Base-by-base conservation (phyloP, 2,113 vertebrate genomes). In the Vulpes ferrilata region DNA sequence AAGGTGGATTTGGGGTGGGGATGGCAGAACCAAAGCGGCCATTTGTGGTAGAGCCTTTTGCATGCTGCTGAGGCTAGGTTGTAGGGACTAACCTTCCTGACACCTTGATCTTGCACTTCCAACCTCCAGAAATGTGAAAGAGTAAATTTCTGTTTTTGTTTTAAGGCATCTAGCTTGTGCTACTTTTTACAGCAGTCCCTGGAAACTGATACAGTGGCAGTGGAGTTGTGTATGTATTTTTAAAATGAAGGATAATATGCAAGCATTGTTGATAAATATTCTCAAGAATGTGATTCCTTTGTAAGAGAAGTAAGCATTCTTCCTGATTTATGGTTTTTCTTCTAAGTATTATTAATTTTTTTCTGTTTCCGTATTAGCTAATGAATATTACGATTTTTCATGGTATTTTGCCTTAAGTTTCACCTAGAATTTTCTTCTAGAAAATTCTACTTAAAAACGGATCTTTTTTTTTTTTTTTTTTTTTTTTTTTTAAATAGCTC, bases 331-430 rank as follows among this genome's bases (percentile, higher is more conserved):
- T 67, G 19, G 59, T 48, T n/a, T 35, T 65, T 78, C 25, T 51
- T 35, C 59, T 38, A 55, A 25, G 0, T 27, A 1, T 78, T 38
- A 32, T 23, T 25, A 62, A 6, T 76, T 38, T 74, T 76, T 25
- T 53, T 51, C 22, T 12, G 43, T 48, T 3, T n/a, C 43, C 22
- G 7, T 48, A 38, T 23, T 86, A 11, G 12, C 19, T 59, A 30
- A 55, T 38, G 43, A 65, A 32, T 55, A 43, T 55, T 9, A 55
- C 16, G 8, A 32, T 86, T 93, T 43, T 74, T 22, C 20, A 55
- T 93, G 43, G 30, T 60, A 86, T 43, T 93, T 93, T 76, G 82
- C 60, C 79, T 86, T 76, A 86, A 43, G 86, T 65, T 85, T 67
- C n/a, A 86, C 23, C 11, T 65, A 43, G 59, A 69, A 7, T 81